phyloP scores from a whole-genome alignment of 2,113 vertebrate species.

The Scophthalmus maximus region DNA sequence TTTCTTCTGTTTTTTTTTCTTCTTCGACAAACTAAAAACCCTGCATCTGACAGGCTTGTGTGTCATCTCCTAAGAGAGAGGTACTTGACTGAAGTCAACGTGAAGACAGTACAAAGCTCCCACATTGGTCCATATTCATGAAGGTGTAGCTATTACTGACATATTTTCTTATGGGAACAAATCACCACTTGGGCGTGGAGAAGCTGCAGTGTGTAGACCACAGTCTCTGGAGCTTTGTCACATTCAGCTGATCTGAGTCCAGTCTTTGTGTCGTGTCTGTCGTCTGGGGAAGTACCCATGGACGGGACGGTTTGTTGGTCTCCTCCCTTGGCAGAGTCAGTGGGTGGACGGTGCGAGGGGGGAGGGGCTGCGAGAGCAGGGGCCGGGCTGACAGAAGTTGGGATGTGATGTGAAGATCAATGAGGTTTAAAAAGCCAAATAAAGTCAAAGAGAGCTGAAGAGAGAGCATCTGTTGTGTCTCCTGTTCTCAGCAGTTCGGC shows the following conservation, averaged over 20 bases:
- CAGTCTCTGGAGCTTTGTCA: slow-evolving; percentile 64
- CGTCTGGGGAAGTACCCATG: slow-evolving; percentile 49
- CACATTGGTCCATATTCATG: slow-evolving; percentile 79
- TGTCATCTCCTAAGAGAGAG: slow-evolving; percentile 80
- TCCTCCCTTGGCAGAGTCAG: neutral
- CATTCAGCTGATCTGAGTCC: slow-evolving; percentile 64
- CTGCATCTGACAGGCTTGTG: slow-evolving; percentile 70
- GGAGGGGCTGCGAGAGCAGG: neutral
- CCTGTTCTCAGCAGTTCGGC: slow-evolving; percentile 45
- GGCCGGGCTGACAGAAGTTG: slow-evolving; percentile 22
- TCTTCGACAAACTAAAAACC: slow-evolving; percentile 57
- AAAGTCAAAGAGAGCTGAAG: slow-evolving; percentile 31
- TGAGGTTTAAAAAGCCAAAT: slow-evolving; percentile 14
- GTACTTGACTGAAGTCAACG: slow-evolving; percentile 79
- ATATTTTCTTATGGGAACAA: slow-evolving; percentile 84
- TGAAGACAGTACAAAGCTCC: slow-evolving; percentile 79
- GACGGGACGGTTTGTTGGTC: slow-evolving; percentile 26
- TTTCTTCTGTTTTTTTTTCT: slow-evolving; percentile 46
- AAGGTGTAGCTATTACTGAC: slow-evolving; percentile 83
- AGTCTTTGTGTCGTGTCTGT: slow-evolving; percentile 41
- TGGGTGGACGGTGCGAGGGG: slow-evolving; percentile 6
- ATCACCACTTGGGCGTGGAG: slow-evolving; percentile 70
- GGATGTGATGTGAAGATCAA: slow-evolving; percentile 41
- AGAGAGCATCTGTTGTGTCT: slow-evolving; percentile 47
- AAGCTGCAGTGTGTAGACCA: slow-evolving; percentile 28